Base-by-base conservation (phyloP, 2,113 vertebrate species). In the Datnioides undecimradiatus region DNA sequence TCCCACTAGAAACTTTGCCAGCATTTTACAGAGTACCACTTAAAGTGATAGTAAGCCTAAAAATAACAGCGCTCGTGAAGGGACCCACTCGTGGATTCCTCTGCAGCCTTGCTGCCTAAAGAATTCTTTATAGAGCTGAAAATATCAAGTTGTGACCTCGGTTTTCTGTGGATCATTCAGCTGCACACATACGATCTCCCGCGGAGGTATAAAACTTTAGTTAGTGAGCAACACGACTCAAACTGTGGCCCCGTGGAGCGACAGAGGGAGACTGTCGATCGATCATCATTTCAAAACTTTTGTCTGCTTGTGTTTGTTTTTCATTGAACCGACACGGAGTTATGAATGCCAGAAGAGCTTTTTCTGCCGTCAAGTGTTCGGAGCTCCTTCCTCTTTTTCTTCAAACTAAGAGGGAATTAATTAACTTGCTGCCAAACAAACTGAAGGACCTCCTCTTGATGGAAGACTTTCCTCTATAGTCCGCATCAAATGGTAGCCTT, bases 1-100 rank as follows among this genome's bases (percentile, higher is more conserved):
- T 82, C 67, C 86, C 69, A 34, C 63, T 45, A 45, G 38, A 87
- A 91, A 90, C 80, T 83, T 87, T 84, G 41, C 68, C 62, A 54
- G 55, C 29, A 34, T 78, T 81, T 77, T 46, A 62, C 34, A 67
- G 55, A 76, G 75, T 33, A 46, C 33, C 31, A 64, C 45, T 74
- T 66, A 36, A 59, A n/a, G 38, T 41, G 40, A 82, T 31, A 51
- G 46, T 10, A 17, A 3, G 34, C 6, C 63, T 83, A 72, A 84
- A 84, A 83, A 84, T 82, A 88, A 73, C 36, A 43, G 19, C 4
- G 8, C 36, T 45, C 0, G 4, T 33, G 33, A 43, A 52, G 73
- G 12, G 72, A 34, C 36, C 34, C 34, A 63, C 23, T n/a, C 46
- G 49, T 46, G 29, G 38, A 31, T 36, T 59, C 57, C 45, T 67